These are phyloP conservation scores for Vireo griseus DNA, from an alignment of 2,797 vertebrate species.

Conservation along the genomic window DNA sequence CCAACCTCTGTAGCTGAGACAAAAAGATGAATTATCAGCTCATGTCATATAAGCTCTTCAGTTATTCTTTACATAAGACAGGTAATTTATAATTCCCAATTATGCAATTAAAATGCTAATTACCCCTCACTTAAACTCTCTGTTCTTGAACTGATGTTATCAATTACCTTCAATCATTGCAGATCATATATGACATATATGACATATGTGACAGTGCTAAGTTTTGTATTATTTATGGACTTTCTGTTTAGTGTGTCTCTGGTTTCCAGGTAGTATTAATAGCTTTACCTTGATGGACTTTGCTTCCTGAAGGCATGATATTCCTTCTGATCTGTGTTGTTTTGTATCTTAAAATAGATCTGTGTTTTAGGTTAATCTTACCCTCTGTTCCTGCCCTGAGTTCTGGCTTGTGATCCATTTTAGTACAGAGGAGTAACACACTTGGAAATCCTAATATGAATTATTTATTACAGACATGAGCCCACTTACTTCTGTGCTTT, in stretches of 20 bases:
- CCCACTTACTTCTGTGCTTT: not conserved
- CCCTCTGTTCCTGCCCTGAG: not conserved
- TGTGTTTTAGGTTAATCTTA: not conserved
- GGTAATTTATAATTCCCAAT: conserved; percentile 67
- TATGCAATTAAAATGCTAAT: conserved; percentile 75
- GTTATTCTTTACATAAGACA: conserved; percentile 57
- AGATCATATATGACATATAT: not conserved
- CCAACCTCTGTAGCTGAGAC: not conserved
- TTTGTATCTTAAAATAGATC: not conserved
- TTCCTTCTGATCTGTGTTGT: not conserved
- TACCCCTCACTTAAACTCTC: conserved; percentile 35
- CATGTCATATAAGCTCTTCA: conserved; percentile 33
- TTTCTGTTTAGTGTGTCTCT: not conserved
- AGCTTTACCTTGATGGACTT: not conserved
- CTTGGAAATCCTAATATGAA: not conserved
- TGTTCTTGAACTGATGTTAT: conserved; percentile 27
- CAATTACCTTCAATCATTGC: not conserved
- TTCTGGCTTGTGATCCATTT: not conserved
- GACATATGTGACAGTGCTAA: not conserved
- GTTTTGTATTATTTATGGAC: not conserved
- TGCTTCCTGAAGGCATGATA: not conserved
- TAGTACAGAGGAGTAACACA: not conserved
- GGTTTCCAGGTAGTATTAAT: not conserved
- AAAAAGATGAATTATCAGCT: conserved; percentile 46
- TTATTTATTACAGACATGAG: not conserved